phyloP scores from a whole-genome alignment of 1,140 invertebrate genomes.

The Maconellicoccus hirsutus region DNA sequence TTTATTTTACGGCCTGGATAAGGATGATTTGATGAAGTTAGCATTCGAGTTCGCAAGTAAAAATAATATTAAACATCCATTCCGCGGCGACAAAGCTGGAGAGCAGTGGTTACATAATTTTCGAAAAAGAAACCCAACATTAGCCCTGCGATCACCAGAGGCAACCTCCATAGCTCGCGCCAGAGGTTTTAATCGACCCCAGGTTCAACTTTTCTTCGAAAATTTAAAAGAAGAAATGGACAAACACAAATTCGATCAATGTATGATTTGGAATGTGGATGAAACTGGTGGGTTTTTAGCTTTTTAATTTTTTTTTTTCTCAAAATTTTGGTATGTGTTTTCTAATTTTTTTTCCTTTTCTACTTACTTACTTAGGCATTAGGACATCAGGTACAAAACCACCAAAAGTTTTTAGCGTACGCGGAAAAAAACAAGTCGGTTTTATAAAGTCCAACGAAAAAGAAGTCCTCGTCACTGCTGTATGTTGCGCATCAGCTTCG shows the following conservation, averaged over 20 bases:
- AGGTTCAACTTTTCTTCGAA: neutral
- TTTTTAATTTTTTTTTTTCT: neutral
- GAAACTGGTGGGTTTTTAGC: constrained; percentile 36
- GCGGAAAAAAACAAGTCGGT: constrained; percentile 35
- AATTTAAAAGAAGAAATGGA: neutral
- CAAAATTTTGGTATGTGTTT: neutral
- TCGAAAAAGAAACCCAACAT: constrained; percentile 32
- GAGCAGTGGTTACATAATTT: constrained; percentile 26
- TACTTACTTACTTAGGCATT: constrained; percentile 13
- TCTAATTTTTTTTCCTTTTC: no score
- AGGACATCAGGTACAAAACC: constrained; percentile 19
- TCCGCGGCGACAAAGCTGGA: constrained; percentile 22
- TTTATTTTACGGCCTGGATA: constrained; percentile 23
- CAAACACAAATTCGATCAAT: constrained; percentile 27
- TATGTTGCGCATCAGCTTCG: constrained; percentile 33
- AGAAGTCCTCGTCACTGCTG: constrained; percentile 38
- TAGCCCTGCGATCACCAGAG: constrained; percentile 35
- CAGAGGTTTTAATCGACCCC: constrained; percentile 33
- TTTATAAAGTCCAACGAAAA: no score
- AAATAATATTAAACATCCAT: constrained; percentile 22
- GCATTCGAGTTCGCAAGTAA: constrained; percentile 26
- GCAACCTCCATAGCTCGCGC: constrained; percentile 35
- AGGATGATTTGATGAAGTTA: constrained; percentile 17
- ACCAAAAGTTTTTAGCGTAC: constrained; percentile 28
- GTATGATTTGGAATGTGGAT: constrained; percentile 33